Conservation (phyloP, 2,113 vertebrate genomes). For the Heterochromis multidens region DNA sequence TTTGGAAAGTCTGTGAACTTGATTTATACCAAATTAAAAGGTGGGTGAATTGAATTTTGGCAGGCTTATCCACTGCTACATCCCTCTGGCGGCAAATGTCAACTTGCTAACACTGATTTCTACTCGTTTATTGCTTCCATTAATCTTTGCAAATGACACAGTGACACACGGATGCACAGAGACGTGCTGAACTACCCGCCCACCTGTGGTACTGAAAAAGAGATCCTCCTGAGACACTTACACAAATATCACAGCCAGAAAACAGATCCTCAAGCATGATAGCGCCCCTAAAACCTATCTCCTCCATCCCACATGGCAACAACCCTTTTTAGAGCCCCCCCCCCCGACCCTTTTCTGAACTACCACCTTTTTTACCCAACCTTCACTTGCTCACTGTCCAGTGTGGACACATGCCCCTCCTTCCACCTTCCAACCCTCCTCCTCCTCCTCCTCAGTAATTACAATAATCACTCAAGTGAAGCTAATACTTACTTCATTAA, state of each 20-base stretch:
- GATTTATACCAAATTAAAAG: constrained; percentile 24
- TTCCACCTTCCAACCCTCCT: background rate
- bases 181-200: background rate
- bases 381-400: constrained; percentile 31
- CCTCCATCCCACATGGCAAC: constrained; percentile 11
- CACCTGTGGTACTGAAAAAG: background rate
- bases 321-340: background rate
- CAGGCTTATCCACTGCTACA: background rate
- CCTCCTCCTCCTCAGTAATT: constrained; percentile 58
- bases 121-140: constrained; percentile 8
- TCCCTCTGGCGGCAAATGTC: constrained; percentile 6
- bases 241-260: background rate
- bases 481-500: constrained; percentile 73
- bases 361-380: constrained; percentile 24
- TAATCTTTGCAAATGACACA: constrained; percentile 21
- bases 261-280: background rate
- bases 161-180: background rate
- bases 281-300: background rate
- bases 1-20: background rate
- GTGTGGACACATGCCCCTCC: constrained; percentile 1
- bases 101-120: background rate
- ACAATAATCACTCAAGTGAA: constrained; percentile 72
- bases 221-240: background rate
- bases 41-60: background rate
- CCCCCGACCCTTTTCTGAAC: background rate